Evolutionary conservation across 2,113 vertebrate genomes (phyloP).

Genomic region (Atlantisia rogersi): DNA sequence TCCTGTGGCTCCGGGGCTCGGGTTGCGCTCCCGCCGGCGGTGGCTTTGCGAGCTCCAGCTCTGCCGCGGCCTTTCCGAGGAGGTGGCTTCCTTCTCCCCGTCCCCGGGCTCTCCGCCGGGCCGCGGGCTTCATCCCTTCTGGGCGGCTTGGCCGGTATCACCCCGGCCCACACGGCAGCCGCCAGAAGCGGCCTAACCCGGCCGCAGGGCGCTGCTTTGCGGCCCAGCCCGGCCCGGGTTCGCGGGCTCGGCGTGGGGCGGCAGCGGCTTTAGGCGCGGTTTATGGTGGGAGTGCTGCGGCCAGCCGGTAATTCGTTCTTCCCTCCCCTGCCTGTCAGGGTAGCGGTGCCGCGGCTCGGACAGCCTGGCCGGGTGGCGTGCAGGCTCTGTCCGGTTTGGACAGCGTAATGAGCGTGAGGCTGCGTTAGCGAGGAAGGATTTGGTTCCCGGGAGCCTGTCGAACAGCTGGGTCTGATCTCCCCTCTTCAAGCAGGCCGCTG

Average conservation of each 20-base stretch:
- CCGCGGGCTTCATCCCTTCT: neutral
- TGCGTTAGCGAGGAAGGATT: fast-evolving
- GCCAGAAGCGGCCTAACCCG: too few species aligned
- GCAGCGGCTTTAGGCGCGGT: too few species aligned
- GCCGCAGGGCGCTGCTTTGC: too few species aligned
- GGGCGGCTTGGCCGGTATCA: neutral
- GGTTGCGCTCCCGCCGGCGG: too few species aligned
- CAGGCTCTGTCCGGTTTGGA: neutral
- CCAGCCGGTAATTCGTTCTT: neutral
- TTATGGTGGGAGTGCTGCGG: fast-evolving
- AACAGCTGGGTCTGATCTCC: neutral
- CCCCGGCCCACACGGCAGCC: too few species aligned
- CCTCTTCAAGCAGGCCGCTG: neutral
- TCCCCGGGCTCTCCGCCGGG: too few species aligned
- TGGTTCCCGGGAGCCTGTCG: fast-evolving
- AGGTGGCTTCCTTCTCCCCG: neutral
- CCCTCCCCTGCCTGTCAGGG: too few species aligned
- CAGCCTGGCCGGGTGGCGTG: neutral
- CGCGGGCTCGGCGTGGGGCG: too few species aligned
- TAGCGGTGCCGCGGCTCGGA: fast-evolving
- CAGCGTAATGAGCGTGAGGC: fast-evolving
- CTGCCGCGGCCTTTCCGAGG: neutral
- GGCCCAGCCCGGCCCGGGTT: neutral
- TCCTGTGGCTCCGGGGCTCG: too few species aligned
- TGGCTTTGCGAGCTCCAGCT: too few species aligned